Evolutionary conservation across 2,888 invertebrate genomes (phyloP), one percentile per base, ranked within the genome.

Genomic region (Ctena decussata): DNA sequence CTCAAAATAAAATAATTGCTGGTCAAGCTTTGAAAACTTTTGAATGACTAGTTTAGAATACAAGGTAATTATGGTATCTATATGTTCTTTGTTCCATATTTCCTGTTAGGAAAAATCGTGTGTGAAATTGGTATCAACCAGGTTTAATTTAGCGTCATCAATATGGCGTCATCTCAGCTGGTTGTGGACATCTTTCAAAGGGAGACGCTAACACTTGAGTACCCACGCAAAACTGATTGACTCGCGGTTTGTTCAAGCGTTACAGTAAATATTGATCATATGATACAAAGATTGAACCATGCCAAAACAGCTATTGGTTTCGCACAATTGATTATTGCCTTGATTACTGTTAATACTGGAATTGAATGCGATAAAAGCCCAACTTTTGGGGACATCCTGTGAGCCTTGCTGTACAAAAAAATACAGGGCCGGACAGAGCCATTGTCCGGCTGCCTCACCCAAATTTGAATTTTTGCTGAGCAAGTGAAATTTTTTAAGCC

Each of bases 171-270:
- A 30, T 15, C 30, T 3, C 57, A 30, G n/a, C 27, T 24, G 12
- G 57, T 12, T 12, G 2, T 12, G 65, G 21, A 35, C 65, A 65
- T 65, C 1, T 65, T 6, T 65, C 35, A 65, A 21, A 65, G 18
- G 8, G 35, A n/a, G 35, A 1, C 18, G 3, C 65, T 65, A 24
- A 65, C 65, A 65, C 65, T 35, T 65, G 65, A 21, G 32, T 35
- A 35, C 32, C 65, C 65, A 65, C 30, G 65, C 65, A 65, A 65
- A 53, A 65, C 65, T 65, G 65, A 65, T 65, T 65, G 65, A 65
- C 65, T 65, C 65, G 21, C 35, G 0, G 35, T 24, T 65, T 65
- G 35, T 35, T 35, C 8, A 35, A 35, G n/a, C 65, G 18, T 35
- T 21, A 35, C 65, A 21, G 65, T 65, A 65, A 65, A 65, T 65